Conservation (phyloP, 1,140 invertebrate species). For the Drosophila tsacasi region DNA sequence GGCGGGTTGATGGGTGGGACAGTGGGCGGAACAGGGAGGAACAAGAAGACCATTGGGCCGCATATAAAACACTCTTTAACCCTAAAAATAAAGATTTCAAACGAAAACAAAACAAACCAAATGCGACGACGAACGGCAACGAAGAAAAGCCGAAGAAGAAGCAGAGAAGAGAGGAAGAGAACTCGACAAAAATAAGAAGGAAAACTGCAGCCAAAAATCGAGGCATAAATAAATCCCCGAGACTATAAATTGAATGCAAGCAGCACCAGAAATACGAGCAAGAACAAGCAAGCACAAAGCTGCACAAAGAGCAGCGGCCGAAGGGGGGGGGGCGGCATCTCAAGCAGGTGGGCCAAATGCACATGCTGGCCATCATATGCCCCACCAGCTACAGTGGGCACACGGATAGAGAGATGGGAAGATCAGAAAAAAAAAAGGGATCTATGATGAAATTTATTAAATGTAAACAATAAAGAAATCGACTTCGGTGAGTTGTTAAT, state of each 20-base stretch:
- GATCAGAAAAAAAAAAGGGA: neutral
- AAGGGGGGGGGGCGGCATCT: neutral
- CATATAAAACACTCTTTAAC: constrained; percentile 34
- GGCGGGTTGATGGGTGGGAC: neutral
- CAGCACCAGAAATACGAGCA: constrained; percentile 30
- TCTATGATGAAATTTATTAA: too few relatives aligned
- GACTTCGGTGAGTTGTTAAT: too few relatives aligned
- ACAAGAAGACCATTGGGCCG: constrained; percentile 19
- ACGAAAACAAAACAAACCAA: constrained; percentile 45
- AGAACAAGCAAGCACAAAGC: constrained; percentile 1
- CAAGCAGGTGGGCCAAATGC: constrained; percentile 52
- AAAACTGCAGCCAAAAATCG: constrained; percentile 45
- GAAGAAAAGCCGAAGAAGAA: constrained; percentile 14
- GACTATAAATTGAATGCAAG: constrained; percentile 52
- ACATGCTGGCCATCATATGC: constrained; percentile 41
- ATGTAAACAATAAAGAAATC: too few relatives aligned
- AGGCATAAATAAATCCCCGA: constrained; percentile 49
- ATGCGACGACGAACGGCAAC: constrained; percentile 13
- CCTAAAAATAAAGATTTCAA: constrained; percentile 49
- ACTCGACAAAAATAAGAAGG: constrained; percentile 35
- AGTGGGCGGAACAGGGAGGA: neutral
- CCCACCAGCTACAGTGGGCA: constrained; percentile 17
- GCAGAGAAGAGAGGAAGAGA: neutral
- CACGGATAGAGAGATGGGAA: neutral
- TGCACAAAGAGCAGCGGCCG: constrained; percentile 4